phyloP scores from a whole-genome alignment of 2,797 vertebrate genomes.

The Megaceryle alcyon region DNA sequence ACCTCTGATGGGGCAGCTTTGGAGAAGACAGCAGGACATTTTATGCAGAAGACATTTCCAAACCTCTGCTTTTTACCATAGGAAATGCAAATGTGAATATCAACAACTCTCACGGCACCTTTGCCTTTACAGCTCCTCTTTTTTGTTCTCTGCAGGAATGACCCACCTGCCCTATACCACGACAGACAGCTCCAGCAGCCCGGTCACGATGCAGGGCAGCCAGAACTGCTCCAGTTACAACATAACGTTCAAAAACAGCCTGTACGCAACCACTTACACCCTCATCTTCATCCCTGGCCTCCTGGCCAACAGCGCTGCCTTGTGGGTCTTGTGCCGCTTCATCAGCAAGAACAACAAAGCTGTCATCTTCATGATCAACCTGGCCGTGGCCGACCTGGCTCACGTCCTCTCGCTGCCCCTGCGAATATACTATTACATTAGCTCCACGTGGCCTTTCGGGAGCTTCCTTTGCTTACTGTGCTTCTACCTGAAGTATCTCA shows the following conservation, averaged over 20 bases:
- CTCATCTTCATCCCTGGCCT: conserved; percentile 89
- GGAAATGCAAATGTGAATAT: background rate
- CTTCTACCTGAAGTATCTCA: conserved; percentile 93
- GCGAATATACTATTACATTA: conserved; percentile 88
- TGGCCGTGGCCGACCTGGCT: conserved; percentile 86
- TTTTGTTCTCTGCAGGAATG: conserved; percentile 46
- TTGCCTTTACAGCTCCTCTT: background rate
- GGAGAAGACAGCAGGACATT: background rate
- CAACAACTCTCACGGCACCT: background rate
- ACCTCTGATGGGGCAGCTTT: background rate
- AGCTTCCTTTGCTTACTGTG: conserved; percentile 82
- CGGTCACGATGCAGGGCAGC: conserved; percentile 6
- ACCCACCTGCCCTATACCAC: background rate
- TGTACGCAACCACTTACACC: conserved; percentile 86
- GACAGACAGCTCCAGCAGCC: background rate
- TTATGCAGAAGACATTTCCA: background rate
- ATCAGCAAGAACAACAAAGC: conserved; percentile 88
- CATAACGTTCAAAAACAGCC: conserved; percentile 39
- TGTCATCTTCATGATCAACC: conserved; percentile 92
- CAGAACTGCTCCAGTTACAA: conserved; percentile 34
- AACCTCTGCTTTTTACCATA: background rate
- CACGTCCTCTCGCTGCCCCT: conserved; percentile 88
- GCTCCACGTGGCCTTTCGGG: conserved; percentile 84
- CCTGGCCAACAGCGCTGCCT: conserved; percentile 84
- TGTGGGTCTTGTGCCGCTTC: conserved; percentile 87